Percentiles rank a stretch among this genome's conserved stretches.
Conservation (phyloP, 2,113 vertebrate species). For the Carollia perspicillata region DNA sequence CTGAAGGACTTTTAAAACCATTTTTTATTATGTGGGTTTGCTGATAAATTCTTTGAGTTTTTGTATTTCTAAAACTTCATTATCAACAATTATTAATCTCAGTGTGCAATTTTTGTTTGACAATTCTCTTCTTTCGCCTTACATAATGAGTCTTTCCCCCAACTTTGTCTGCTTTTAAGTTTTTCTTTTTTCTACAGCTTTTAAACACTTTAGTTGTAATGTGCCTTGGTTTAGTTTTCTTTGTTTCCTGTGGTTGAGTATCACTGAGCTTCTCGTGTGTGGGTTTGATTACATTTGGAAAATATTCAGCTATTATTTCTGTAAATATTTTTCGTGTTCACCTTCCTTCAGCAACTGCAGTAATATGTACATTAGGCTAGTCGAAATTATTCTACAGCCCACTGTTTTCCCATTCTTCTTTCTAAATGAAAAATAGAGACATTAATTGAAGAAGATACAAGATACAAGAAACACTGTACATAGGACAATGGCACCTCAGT, state of each 20-base stretch:
- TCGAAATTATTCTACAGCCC: background rate
- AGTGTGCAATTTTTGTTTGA: slow-evolving; percentile 3
- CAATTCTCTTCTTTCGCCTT: background rate
- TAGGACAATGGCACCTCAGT: too few species aligned
- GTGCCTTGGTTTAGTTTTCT: background rate
- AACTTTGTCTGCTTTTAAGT: background rate
- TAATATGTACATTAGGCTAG: background rate
- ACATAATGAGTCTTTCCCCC: background rate
- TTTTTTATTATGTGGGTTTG: background rate
- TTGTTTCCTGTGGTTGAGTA: background rate
- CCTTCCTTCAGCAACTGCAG: background rate
- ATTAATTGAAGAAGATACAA: too few species aligned
- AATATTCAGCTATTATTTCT: background rate
- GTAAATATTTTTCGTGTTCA: background rate
- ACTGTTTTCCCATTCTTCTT: background rate
- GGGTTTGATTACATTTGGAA: background rate
- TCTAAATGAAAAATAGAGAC: too few species aligned
- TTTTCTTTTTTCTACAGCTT: background rate
- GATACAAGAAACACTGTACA: too few species aligned
- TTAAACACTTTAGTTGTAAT: slow-evolving; percentile 7
- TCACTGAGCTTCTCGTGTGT: background rate
- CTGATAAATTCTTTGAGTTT: background rate
- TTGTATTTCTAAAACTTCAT: background rate
- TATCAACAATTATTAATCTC: background rate
- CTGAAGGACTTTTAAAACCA: background rate